phyloP scores from a whole-genome alignment of 2,797 vertebrate genomes.

The Onychomys leucogaster region DNA sequence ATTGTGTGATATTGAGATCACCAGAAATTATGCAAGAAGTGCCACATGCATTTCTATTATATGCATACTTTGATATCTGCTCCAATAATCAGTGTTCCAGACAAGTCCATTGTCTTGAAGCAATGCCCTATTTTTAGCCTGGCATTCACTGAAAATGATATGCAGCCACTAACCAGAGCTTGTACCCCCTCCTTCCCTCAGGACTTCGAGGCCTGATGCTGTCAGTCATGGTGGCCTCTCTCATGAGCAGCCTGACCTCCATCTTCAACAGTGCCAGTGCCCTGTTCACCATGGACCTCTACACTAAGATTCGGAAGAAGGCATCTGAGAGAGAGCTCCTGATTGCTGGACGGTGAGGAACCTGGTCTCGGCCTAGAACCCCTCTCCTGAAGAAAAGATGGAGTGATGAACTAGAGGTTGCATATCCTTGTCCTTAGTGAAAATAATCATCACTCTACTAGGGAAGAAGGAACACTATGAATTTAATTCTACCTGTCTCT shows the following conservation, averaged over 20 bases:
- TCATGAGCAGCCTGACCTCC: slow-evolving; percentile 98
- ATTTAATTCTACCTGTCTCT: not conserved
- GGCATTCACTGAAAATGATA: fast-evolving
- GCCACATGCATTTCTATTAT: not conserved
- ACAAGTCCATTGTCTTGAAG: not conserved
- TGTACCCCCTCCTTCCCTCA: slow-evolving; percentile 70
- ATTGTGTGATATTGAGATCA: not conserved
- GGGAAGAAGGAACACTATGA: not conserved
- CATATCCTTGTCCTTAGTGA: not conserved
- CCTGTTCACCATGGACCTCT: slow-evolving; percentile 98
- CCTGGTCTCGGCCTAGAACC: not conserved
- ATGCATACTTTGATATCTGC: not conserved
- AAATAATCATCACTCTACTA: not conserved
- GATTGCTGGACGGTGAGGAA: slow-evolving; percentile 93
- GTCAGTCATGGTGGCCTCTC: slow-evolving; percentile 97
- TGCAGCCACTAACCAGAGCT: not conserved
- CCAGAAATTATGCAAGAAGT: not conserved
- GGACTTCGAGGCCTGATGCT: slow-evolving; percentile 97
- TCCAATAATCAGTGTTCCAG: not conserved
- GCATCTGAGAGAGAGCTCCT: slow-evolving; percentile 95
- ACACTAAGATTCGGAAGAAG: slow-evolving; percentile 90
- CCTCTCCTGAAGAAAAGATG: not conserved
- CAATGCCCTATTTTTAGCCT: not conserved
- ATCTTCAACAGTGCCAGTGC: slow-evolving; percentile 98
- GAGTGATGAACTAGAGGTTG: not conserved